phyloP scores from a whole-genome alignment of 2,113 vertebrate genomes.

The Triplophysa siluroides region DNA sequence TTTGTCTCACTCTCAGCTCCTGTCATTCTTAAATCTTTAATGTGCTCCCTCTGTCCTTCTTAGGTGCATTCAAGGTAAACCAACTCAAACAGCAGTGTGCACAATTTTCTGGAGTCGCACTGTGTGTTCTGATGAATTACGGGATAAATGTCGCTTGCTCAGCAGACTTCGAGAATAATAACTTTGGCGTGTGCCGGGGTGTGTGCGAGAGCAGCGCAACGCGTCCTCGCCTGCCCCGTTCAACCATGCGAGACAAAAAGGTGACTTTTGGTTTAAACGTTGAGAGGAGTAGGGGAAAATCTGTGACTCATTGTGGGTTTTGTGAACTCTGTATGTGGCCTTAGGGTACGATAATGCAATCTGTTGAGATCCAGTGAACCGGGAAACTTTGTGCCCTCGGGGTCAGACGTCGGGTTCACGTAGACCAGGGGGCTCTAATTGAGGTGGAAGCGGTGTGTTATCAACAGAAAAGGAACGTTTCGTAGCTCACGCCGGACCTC shows the following conservation, averaged over 20 bases:
- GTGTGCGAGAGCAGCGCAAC: slow-evolving; percentile 24
- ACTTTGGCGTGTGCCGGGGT: slow-evolving; percentile 51
- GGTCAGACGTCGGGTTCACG: slow-evolving; percentile 6
- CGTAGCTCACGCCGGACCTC: neutral
- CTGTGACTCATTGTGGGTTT: slow-evolving; percentile 37
- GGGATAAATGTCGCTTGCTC: slow-evolving; percentile 39
- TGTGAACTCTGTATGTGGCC: slow-evolving; percentile 9
- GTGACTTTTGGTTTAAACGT: slow-evolving; percentile 35
- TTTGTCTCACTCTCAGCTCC: slow-evolving; percentile 8
- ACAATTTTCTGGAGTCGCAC: neutral
- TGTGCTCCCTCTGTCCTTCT: slow-evolving; percentile 5
- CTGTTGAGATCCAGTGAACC: slow-evolving; percentile 25
- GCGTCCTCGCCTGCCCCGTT: slow-evolving; percentile 35
- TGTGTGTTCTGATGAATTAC: slow-evolving; percentile 43
- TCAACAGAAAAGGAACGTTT: neutral
- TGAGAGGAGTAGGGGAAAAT: slow-evolving; percentile 15
- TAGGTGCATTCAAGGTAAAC: slow-evolving; percentile 37
- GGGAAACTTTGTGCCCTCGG: slow-evolving; percentile 3
- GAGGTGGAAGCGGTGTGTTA: slow-evolving; percentile 19
- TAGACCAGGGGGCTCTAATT: neutral
- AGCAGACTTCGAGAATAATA: slow-evolving; percentile 47
- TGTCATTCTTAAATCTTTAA: slow-evolving; percentile 21
- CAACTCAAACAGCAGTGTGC: slow-evolving; percentile 33
- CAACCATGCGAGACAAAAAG: slow-evolving; percentile 33
- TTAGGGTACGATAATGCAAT: slow-evolving; percentile 32